Conservation (phyloP, 2,113 vertebrate genomes). For the Etheostoma spectabile region DNA sequence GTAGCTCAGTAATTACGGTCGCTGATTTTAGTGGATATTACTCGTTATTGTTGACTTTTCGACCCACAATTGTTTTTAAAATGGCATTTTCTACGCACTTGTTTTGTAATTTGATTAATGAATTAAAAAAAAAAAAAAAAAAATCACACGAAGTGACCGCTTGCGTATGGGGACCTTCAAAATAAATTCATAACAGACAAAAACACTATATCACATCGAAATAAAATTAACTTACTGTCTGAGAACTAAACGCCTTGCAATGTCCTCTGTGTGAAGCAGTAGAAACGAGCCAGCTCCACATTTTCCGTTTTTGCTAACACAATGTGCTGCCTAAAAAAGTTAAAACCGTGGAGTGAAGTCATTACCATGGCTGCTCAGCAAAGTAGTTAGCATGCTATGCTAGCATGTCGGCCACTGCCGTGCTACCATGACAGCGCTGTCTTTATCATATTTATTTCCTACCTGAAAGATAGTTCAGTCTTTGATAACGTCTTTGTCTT, state of each 20-base stretch:
- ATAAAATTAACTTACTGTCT: conserved; percentile 84
- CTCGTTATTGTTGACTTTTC: too few relatives aligned
- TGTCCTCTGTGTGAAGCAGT: conserved; percentile 89
- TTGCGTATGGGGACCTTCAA: conserved; percentile 37
- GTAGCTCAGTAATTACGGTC: too few relatives aligned
- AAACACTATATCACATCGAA: neutral
- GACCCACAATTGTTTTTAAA: too few relatives aligned
- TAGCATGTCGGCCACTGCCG: conserved; percentile 17
- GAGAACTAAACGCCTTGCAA: conserved; percentile 89
- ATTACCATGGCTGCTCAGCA: neutral
- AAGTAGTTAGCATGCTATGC: neutral
- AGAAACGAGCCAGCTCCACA: conserved; percentile 89
- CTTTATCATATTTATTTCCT: neutral
- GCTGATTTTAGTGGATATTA: too few relatives aligned
- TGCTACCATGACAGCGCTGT: neutral
- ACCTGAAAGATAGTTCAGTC: conserved; percentile 90
- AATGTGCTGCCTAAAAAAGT: conserved; percentile 88
- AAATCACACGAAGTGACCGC: too few relatives aligned
- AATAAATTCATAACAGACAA: neutral
- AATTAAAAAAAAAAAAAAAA: too few relatives aligned
- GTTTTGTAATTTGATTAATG: too few relatives aligned
- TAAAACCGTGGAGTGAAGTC: neutral
- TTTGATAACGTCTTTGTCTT: conserved; percentile 88
- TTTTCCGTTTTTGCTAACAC: conserved; percentile 87
- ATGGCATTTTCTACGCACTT: too few relatives aligned